Percentiles rank a stretch among this genome's conserved stretches.
phyloP scores from a whole-genome alignment of 1,140 invertebrate species.

The Drosophila gunungcola region DNA sequence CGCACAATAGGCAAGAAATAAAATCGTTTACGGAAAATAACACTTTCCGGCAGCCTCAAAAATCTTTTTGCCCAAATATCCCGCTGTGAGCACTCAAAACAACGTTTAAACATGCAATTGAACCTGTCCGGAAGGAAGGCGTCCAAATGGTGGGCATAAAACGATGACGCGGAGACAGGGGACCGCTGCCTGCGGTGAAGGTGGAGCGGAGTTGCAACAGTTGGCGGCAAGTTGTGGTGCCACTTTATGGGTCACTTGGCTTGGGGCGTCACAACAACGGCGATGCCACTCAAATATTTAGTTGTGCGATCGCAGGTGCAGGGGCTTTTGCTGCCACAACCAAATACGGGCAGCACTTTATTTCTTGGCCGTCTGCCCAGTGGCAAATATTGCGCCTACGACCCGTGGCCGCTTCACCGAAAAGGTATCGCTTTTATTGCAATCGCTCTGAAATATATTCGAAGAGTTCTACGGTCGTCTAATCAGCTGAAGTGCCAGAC shows the following conservation, averaged over 20 bases:
- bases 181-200: slow-evolving; percentile 19
- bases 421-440: slow-evolving; percentile 49
- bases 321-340: background rate
- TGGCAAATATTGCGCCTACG: slow-evolving; percentile 44
- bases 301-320: slow-evolving; percentile 11
- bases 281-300: slow-evolving; percentile 51
- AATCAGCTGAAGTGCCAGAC: slow-evolving; percentile 49
- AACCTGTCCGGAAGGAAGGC: slow-evolving; percentile 30
- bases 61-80: slow-evolving; percentile 7
- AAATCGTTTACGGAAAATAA: background rate
- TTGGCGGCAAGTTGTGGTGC: slow-evolving; percentile 37
- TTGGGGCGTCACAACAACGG: slow-evolving; percentile 29
- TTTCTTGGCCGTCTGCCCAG: slow-evolving; percentile 51
- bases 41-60: background rate
- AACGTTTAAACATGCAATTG: slow-evolving; percentile 55
- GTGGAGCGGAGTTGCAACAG: slow-evolving; percentile 34
- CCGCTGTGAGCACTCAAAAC: slow-evolving; percentile 17
- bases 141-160: slow-evolving; percentile 39
- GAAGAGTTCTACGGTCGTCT: slow-evolving; percentile 35
- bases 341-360: slow-evolving; percentile 25
- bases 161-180: slow-evolving; percentile 21
- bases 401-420: slow-evolving; percentile 12
- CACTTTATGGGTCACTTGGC: slow-evolving; percentile 59
- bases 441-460: slow-evolving; percentile 41
- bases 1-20: background rate